These are phyloP conservation scores for Elmis aenea DNA, from an alignment of 2,888 invertebrate genomes.

Conservation along the genomic window DNA sequence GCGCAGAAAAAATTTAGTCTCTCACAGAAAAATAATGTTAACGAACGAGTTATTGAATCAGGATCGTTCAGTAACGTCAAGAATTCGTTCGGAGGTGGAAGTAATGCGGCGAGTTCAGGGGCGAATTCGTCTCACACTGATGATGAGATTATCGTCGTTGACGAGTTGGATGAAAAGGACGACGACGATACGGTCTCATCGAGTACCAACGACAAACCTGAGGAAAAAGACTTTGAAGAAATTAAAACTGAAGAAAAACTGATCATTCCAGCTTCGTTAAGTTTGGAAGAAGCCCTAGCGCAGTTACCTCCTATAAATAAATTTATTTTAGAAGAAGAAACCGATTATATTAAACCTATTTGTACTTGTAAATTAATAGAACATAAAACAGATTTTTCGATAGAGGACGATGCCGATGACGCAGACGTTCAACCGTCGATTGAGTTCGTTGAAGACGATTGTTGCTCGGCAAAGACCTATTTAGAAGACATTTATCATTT, in stretches of 20 bases:
- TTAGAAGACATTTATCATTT: conserved; percentile 50
- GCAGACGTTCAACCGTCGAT: conserved; percentile 27
- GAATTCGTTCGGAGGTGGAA: conserved; percentile 17
- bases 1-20: conserved; percentile 29
- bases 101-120: conserved; percentile 13
- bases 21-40: conserved; percentile 3
- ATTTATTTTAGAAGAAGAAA: conserved; percentile 28
- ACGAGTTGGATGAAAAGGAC: conserved; percentile 31
- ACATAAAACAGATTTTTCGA: conserved; percentile 35
- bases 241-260: conserved; percentile 1
- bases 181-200: conserved; percentile 18
- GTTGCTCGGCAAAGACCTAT: conserved; percentile 50
- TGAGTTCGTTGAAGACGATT: conserved; percentile 53
- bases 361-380: conserved; percentile 39
- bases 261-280: conserved; percentile 38
- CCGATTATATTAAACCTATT: conserved; percentile 14
- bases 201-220: conserved; percentile 4
- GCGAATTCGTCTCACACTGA: conserved; percentile 14
- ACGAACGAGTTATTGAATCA: conserved; percentile 34
- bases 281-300: conserved; percentile 58
- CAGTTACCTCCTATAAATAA: conserved; percentile 63
- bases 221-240: conserved; percentile 2
- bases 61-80: conserved; percentile 41
- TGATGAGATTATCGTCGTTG: conserved; percentile 29
- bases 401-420: conserved; percentile 31